These are phyloP conservation scores for Nasonia giraulti DNA, from an alignment of 1,140 invertebrate species.

Conservation along the genomic window DNA sequence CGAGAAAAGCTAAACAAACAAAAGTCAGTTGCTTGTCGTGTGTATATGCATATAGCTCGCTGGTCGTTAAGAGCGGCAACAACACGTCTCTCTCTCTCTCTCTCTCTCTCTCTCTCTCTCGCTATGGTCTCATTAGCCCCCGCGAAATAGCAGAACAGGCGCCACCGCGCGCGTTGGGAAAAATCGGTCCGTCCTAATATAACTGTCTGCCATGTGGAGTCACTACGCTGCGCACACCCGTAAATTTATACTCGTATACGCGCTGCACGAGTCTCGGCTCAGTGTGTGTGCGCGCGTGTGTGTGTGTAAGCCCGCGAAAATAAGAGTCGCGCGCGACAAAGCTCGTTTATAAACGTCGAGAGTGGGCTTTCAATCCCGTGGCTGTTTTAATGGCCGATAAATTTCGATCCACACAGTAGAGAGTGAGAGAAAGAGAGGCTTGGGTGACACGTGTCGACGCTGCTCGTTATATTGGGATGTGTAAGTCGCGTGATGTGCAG, in stretches of 20 bases:
- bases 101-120: too few species aligned
- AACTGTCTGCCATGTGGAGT: slow-evolving; percentile 46
- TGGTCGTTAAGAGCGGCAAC: neutral
- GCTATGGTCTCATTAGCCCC: slow-evolving; percentile 22
- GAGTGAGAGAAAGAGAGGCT: neutral
- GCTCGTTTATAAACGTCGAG: slow-evolving; percentile 38
- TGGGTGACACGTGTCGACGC: too few species aligned
- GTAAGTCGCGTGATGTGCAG: too few species aligned
- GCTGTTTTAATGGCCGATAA: slow-evolving; percentile 14
- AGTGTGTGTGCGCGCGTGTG: neutral
- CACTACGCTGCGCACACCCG: neutral
- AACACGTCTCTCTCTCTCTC: neutral
- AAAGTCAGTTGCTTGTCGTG: too few species aligned
- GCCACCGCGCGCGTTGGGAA: neutral
- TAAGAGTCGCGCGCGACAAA: neutral
- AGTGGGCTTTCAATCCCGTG: neutral
- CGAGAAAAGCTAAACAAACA: too few species aligned
- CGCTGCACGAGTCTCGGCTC: neutral
- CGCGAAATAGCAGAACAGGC: slow-evolving; percentile 26
- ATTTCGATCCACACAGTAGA: neutral
- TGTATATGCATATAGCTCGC: neutral
- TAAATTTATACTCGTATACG: slow-evolving; percentile 17
- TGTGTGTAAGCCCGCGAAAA: neutral
- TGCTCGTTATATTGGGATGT: too few species aligned
- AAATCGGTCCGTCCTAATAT: slow-evolving; percentile 45